Conservation (phyloP, 2,113 vertebrate species). For the Smithornis capensis region DNA sequence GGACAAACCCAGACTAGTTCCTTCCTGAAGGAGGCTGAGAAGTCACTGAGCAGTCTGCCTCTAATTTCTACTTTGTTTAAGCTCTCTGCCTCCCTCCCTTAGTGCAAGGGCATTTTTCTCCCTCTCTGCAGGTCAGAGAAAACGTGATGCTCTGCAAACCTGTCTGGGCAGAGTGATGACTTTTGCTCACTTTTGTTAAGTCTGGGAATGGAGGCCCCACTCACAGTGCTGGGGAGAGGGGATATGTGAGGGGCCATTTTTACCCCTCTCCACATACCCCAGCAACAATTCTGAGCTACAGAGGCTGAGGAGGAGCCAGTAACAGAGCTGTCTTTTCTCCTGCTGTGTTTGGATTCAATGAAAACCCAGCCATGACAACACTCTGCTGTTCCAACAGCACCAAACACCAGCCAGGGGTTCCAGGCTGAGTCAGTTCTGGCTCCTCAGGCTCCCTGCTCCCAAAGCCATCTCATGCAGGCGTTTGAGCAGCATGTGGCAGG, state of each 20-base stretch:
- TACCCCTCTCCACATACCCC: not conserved
- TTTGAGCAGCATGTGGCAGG: not conserved
- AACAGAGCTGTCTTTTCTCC: constrained; percentile 1
- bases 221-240: not conserved
- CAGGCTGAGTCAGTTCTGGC: not conserved
- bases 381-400: not conserved
- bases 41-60: not conserved
- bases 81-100: not conserved
- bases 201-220: not conserved
- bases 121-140: not conserved
- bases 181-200: not conserved
- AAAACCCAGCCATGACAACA: not conserved
- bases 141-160: not conserved
- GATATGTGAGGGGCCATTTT: too few species aligned
- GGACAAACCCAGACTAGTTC: not conserved
- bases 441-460: not conserved
- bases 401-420: not conserved
- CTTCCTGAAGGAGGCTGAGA: not conserved
- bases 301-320: not conserved
- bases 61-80: not conserved
- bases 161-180: not conserved
- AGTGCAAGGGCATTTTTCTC: not conserved
- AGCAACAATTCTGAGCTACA: not conserved
- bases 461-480: accelerated
- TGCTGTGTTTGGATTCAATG: not conserved